Percentiles rank a stretch among this genome's conserved stretches.
phyloP scores from a whole-genome alignment of 2,113 vertebrate genomes.

The Procavia capensis region DNA sequence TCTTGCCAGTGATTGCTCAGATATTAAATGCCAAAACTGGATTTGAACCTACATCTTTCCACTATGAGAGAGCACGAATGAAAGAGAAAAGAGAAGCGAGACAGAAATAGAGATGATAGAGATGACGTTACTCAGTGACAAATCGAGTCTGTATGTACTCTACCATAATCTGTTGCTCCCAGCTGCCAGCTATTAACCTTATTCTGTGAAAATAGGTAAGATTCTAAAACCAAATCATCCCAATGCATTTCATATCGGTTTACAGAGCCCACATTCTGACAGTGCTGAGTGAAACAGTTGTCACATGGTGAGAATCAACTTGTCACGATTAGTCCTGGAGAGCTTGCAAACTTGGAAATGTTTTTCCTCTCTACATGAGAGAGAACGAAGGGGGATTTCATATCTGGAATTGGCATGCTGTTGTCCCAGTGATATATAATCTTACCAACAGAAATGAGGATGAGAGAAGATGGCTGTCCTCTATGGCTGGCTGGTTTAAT shows the following conservation, averaged over 20 bases:
- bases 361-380: background rate
- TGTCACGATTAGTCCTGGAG: slow-evolving; percentile 13
- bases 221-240: slow-evolving; percentile 35
- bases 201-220: slow-evolving; percentile 49
- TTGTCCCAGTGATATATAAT: slow-evolving; percentile 63
- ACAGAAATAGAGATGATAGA: background rate
- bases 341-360: background rate
- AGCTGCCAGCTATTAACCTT: background rate
- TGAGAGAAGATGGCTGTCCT: slow-evolving; percentile 53
- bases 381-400: slow-evolving; percentile 50
- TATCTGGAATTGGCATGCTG: slow-evolving; percentile 44
- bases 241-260: background rate
- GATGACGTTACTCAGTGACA: background rate
- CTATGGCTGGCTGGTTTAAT: slow-evolving; percentile 62
- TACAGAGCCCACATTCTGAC: slow-evolving; percentile 18
- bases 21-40: background rate
- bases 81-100: background rate
- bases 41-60: background rate
- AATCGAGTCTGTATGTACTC: background rate
- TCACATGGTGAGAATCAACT: slow-evolving; percentile 42
- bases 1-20: background rate
- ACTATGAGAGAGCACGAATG: background rate
- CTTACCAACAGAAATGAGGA: slow-evolving; percentile 57
- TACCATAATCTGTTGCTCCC: background rate
- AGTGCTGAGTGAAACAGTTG: slow-evolving; percentile 30